Evolutionary conservation across 2,888 invertebrate species (phyloP), one percentile per base, ranked within the genome.

Genomic region (Philonicus albiceps): DNA sequence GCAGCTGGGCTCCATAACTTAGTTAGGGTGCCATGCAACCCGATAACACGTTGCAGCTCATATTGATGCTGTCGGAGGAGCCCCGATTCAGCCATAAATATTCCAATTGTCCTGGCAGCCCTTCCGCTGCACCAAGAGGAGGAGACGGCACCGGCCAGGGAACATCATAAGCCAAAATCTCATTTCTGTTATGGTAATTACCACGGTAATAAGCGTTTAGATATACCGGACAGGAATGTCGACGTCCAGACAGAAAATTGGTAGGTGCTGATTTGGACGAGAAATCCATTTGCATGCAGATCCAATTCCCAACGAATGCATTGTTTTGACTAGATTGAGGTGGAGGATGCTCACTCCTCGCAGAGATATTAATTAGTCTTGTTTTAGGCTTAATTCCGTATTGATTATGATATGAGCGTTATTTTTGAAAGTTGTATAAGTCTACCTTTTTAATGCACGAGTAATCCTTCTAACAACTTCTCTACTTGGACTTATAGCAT

Each of bases 111-210:
- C n/a, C 34, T 40, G 22, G 76, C 37, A n/a, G 76, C 2, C 40
- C 76, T 76, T 40, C 76, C 37, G 76, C 13, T 19, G 16, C 22
- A 22, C 3, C 40, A 13, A 37, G 19, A 75, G 34, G 34, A 6
- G 19, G 75, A 8, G 40, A 19, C 53, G 19, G 7, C 27, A 8
- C 22, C 11, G 49, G 64, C 27, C 8, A 22, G 64, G 64, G 64
- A 13, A 76, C 37, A 76, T 76, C 76, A 76, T 76, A 76, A 76
- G 40, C 40, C 34, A 43, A 76, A 76, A 76, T 19, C 76, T 76
- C 76, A 76, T 76, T 76, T 40, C 76, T 22, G 34, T 76, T 40
- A 76, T 76, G 76, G 76, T 76, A 76, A 76, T 76, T 76, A 76
- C 22, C 43, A 22, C 40, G 34, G 76, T 76, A 76, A 76, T 76